Evolutionary conservation across 2,888 invertebrate genomes (phyloP).

Genomic region (Parnassius orleans): DNA sequence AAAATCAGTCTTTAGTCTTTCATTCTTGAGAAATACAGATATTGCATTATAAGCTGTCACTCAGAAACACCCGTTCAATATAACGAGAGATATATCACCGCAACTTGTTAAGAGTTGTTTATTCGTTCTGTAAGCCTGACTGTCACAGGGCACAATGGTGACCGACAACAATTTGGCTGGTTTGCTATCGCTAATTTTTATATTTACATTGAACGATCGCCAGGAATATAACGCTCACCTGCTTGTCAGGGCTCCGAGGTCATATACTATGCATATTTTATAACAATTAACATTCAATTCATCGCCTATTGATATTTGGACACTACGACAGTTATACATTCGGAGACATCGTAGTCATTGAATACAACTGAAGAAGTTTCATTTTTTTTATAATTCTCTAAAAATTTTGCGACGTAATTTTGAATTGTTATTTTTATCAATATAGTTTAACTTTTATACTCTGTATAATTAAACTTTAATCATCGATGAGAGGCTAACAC

Average conservation of each 20-base stretch:
- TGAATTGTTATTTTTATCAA: not conserved
- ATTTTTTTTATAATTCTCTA: not conserved
- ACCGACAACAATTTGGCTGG: conserved; percentile 42
- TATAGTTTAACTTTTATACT: not conserved
- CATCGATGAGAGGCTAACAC: not conserved
- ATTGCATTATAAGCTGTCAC: not conserved
- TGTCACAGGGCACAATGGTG: conserved; percentile 17
- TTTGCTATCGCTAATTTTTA: conserved; percentile 46
- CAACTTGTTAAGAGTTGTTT: conserved; percentile 6
- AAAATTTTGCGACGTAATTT: not conserved
- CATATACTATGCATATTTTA: conserved; percentile 20
- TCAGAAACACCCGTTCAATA: not conserved
- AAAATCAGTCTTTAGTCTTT: no score
- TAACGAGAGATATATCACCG: not conserved
- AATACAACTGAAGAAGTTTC: conserved; percentile 29
- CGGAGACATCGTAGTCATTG: not conserved
- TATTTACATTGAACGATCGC: conserved; percentile 57
- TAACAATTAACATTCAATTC: conserved; percentile 27
- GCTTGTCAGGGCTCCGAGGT: conserved; percentile 27
- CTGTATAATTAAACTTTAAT: not conserved
- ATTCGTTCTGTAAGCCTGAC: not conserved
- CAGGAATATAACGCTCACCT: conserved; percentile 56
- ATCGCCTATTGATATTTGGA: conserved; percentile 16
- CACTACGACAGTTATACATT: conserved; percentile 19
- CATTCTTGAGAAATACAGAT: no score